Evolutionary conservation across 2,113 vertebrate genomes (phyloP).

Genomic region (Pitta sordida): DNA sequence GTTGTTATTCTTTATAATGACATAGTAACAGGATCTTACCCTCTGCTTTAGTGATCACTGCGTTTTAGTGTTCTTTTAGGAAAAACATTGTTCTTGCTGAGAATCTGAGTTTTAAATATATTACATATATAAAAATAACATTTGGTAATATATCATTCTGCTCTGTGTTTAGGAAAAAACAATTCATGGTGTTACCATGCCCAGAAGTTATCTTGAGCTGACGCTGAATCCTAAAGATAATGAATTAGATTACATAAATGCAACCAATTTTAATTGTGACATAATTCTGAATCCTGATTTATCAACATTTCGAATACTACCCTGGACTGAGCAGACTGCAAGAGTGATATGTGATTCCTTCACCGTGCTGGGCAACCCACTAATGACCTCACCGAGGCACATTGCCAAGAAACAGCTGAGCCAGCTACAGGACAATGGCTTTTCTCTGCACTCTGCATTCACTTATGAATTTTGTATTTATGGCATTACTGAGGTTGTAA

Average conservation of each 20-base stretch:
- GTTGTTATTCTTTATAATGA: background rate
- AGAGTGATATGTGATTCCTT: constrained; percentile 92
- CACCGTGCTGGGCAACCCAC: constrained; percentile 79
- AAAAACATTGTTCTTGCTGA: background rate
- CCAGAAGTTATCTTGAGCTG: constrained; percentile 89
- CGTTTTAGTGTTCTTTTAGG: background rate
- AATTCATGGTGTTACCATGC: constrained; percentile 84
- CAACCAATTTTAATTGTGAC: constrained; percentile 86
- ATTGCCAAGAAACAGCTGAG: constrained; percentile 85
- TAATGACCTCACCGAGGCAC: constrained; percentile 86
- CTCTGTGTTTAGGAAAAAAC: constrained; percentile 85
- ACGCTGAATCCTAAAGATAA: constrained; percentile 82
- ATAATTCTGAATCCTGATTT: constrained; percentile 89
- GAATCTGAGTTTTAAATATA: background rate
- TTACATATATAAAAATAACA: background rate
- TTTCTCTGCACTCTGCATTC: constrained; percentile 85
- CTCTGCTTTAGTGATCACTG: background rate
- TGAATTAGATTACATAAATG: constrained; percentile 81
- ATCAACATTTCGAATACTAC: constrained; percentile 83
- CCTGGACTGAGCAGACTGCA: constrained; percentile 88
- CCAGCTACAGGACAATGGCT: constrained; percentile 82
- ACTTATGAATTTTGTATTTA: constrained; percentile 91
- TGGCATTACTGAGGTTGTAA: constrained; percentile 80
- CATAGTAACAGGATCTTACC: background rate
- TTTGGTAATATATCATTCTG: background rate